These are phyloP conservation scores for Stenchaetothrips biformis DNA, from an alignment of 2,888 invertebrate genomes.

Conservation along the genomic window DNA sequence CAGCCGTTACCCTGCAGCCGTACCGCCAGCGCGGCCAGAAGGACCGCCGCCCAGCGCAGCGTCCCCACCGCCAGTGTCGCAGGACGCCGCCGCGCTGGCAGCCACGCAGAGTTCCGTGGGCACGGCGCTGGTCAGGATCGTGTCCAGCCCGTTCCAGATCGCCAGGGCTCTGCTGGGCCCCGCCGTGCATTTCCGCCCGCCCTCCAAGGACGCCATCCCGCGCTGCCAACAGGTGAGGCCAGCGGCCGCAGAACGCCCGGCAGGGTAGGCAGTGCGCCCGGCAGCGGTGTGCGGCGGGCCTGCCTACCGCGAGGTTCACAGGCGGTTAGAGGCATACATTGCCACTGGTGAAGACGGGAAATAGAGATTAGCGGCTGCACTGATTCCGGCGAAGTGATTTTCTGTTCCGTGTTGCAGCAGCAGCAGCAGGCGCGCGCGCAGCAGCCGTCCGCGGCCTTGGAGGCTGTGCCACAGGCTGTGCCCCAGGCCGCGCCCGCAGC, in stretches of 20 bases:
- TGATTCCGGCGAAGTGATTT: too few relatives aligned
- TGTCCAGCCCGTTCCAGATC: slow-evolving; percentile 8
- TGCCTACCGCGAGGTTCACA: not conserved
- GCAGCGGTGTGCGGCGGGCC: not conserved
- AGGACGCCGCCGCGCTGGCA: not conserved
- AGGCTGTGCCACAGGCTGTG: not conserved
- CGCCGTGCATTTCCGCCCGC: slow-evolving; percentile 3
- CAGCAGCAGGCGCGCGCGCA: too few relatives aligned
- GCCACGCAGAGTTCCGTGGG: not conserved
- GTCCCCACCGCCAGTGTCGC: not conserved
- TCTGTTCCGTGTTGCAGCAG: too few relatives aligned
- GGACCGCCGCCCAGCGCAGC: not conserved
- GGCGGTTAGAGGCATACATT: too few relatives aligned
- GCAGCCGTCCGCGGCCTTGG: too few relatives aligned
- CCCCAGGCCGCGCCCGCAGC: not conserved
- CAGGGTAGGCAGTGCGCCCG: not conserved
- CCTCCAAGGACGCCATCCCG: not conserved
- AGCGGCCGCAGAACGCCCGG: too few relatives aligned
- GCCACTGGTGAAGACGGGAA: too few relatives aligned
- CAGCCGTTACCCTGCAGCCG: too few relatives aligned
- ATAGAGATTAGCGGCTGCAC: too few relatives aligned
- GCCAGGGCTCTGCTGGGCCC: not conserved
- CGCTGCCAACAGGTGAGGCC: not conserved
- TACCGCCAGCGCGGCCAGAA: not conserved
- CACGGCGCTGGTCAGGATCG: not conserved